A percentile compares a stretch with the other conserved stretches of the same genome.
phyloP scores from a whole-genome alignment of 1,140 invertebrate genomes.

The Babylonia areolata region DNA sequence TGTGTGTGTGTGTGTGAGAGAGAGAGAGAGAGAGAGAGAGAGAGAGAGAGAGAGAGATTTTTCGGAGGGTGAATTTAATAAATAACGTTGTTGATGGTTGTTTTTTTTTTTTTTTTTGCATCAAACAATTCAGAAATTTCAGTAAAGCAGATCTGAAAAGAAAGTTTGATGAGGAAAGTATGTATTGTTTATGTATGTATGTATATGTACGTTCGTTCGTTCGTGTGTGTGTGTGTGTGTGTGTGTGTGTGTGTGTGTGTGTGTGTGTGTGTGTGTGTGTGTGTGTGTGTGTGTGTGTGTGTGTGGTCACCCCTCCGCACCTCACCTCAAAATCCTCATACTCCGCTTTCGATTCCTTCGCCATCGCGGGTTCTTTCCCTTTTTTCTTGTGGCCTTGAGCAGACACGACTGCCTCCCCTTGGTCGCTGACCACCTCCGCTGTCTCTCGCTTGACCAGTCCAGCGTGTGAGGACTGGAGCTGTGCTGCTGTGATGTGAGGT shows the following conservation, averaged over 20 bases:
- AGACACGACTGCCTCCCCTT: not conserved
- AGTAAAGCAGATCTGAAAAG: too few relatives aligned
- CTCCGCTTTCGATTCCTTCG: not conserved
- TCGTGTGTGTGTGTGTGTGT: not conserved
- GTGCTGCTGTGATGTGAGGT: too few relatives aligned
- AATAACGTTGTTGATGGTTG: too few relatives aligned
- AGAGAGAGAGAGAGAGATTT: too few relatives aligned
- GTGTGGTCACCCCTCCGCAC: too few relatives aligned
- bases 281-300: slow-evolving; percentile 19
- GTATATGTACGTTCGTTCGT: not conserved
- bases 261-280: slow-evolving; percentile 15
- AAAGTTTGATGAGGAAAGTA: too few relatives aligned
- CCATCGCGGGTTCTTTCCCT: not conserved
- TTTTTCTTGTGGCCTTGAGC: not conserved
- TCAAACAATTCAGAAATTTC: too few relatives aligned
- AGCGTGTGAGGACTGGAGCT: not conserved
- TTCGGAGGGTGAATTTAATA: too few relatives aligned
- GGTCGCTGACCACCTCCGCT: not conserved
- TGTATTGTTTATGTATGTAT: not conserved
- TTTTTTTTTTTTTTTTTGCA: too few relatives aligned
- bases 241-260: not conserved
- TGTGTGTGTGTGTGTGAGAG: not conserved
- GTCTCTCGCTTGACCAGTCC: not conserved
- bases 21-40: too few relatives aligned
- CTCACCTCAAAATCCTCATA: slow-evolving; percentile 31